Evolutionary conservation across 1,140 invertebrate species (phyloP).

Genomic region (Drosophila elegans): DNA sequence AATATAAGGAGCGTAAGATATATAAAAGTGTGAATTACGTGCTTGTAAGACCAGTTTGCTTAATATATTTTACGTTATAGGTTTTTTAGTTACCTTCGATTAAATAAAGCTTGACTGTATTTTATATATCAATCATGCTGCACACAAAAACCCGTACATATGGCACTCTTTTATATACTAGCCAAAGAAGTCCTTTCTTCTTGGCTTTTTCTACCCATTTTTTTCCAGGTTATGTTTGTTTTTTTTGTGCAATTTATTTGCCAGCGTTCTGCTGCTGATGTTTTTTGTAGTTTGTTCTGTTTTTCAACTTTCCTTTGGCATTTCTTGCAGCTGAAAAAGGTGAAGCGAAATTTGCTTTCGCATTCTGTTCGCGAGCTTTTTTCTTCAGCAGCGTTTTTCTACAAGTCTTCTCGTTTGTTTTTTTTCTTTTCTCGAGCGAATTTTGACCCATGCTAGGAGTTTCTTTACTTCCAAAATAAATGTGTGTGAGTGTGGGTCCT

Average conservation of each 20-base stretch:
- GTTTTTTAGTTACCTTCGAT: not conserved
- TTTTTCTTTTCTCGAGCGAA: constrained; percentile 18
- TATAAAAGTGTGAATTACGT: not conserved
- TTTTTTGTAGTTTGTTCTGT: constrained; percentile 24
- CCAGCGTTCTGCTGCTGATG: constrained; percentile 51
- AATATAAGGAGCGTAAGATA: too few relatives aligned
- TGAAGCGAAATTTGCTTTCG: constrained; percentile 50
- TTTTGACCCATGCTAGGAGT: constrained; percentile 41
- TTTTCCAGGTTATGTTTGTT: constrained; percentile 1
- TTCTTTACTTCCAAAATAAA: constrained; percentile 27
- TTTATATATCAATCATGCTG: constrained; percentile 26
- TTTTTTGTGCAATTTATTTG: constrained; percentile 66
- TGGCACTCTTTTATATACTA: constrained; percentile 26
- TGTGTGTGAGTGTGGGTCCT: constrained; percentile 14
- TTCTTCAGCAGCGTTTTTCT: constrained; percentile 32
- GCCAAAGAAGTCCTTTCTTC: constrained; percentile 29
- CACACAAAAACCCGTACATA: constrained; percentile 8
- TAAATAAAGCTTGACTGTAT: not conserved
- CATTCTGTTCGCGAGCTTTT: constrained; percentile 25
- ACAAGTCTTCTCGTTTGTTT: not conserved
- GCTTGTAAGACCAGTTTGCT: too few relatives aligned
- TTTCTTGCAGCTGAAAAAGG: constrained; percentile 55
- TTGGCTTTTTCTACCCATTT: constrained; percentile 2
- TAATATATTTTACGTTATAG: too few relatives aligned
- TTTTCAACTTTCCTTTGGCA: constrained; percentile 35